phyloP scores from a whole-genome alignment of 2,888 invertebrate species.

The Netelia melanura region DNA sequence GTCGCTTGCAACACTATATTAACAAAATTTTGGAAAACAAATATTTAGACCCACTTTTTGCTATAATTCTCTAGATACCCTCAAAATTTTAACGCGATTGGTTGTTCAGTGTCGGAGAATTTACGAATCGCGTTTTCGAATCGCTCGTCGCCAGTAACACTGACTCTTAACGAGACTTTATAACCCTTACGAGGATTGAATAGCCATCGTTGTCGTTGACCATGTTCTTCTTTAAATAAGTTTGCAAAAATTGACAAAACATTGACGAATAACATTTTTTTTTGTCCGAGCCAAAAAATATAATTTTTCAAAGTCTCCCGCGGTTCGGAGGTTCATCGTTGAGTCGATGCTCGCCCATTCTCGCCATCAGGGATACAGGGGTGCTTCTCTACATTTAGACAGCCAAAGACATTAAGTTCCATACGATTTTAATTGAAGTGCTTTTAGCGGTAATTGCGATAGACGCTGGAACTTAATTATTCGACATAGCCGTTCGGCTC shows the following conservation, averaged over 20 bases:
- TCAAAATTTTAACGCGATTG: no score
- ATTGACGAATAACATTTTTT: not conserved
- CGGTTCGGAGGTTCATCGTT: constrained; percentile 14
- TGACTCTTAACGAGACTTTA: constrained; percentile 35
- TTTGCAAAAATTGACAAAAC: not conserved
- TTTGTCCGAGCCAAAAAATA: not conserved
- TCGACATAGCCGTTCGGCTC: constrained; percentile 72
- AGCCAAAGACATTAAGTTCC: constrained; percentile 76
- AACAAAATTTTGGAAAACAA: no score
- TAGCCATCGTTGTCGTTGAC: constrained; percentile 49
- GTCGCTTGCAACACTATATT: no score
- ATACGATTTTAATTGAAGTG: constrained; percentile 79
- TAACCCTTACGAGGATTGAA: constrained; percentile 29
- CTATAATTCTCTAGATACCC: no score
- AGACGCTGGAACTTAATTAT: constrained; percentile 77
- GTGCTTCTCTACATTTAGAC: constrained; percentile 36
- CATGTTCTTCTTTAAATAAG: constrained; percentile 22
- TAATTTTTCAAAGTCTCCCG: no score
- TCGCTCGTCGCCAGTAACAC: no score
- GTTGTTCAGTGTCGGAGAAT: no score
- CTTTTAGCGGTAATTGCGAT: constrained; percentile 80
- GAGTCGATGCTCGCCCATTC: constrained; percentile 11
- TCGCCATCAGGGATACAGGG: constrained; percentile 28
- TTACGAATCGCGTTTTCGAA: no score
- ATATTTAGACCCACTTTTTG: no score